Base-by-base conservation (phyloP, 1,140 invertebrate species). In the Centruroides sculpturatus region DNA sequence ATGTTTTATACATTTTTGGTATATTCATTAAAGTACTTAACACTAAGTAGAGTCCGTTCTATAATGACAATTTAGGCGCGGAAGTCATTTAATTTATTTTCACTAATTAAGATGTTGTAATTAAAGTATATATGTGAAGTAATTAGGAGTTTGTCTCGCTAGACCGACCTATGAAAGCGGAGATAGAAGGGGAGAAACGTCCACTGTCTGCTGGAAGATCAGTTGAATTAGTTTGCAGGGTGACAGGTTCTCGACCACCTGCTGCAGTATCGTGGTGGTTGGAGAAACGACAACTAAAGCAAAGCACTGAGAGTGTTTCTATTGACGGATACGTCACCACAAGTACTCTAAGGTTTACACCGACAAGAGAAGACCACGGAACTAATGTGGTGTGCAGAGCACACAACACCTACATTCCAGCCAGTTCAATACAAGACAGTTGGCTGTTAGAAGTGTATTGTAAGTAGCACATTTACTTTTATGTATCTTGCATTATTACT, bases 201-300 rank as follows among this genome's bases (percentile, higher is more conserved):
- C 85, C 87, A 0, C 74, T 93, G 60, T 91, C 88, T 50, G 87
- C 88, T 2, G 85, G 84, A 46, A 81, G 86, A 68, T 79, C 82
- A 69, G 89, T 90, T 74, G 86, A 91, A 69, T 78, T 92, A 1
- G 76, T 87, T 55, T 92, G 88, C 72, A 83, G 84, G 70, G 87
- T 86, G 68, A 84, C 85, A 49, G 61, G 61, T 12, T 62, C 61
- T 35, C 61, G 61, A 34, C 61, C 61, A 13, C 50, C 46, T 35
- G 58, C 59, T 47, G 35, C 48, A 10, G 46, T 62, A n/a, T 47
- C 57, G 9, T 62, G 61, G 61, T 62, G 61, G 61, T 51, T 41
- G 36, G 61, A 53, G 34, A 61, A 59, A 35, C 36, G 48, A 35
- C 66, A 66, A 23, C 60, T 66, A 4, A 36, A 66, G 23, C 58